Evolutionary conservation across 1,140 invertebrate species (phyloP), one percentile per base, ranked within the genome.

Genomic region (Chlorops oryzae): DNA sequence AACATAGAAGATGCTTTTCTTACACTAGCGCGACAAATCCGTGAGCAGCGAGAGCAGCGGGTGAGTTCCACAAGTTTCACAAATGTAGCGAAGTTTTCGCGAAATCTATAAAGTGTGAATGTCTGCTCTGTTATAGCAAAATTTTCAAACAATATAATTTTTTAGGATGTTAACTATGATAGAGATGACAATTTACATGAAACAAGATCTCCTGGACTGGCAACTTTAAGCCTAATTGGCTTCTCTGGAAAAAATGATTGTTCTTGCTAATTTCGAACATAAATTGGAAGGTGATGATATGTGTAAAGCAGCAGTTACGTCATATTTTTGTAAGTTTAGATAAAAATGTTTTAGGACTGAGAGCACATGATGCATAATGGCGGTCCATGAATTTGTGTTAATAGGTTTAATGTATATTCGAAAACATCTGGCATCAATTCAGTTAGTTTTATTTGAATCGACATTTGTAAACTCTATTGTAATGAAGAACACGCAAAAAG

Each of bases 1-100:
- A 93, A 93, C 65, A 91, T 94, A 53, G 88, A 93, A 62, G 86
- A 90, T 62, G 84, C 86, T 25, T 90, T 90, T 72, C 74, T 92
- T 39, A 88, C 86, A 22, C 73, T 94, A 61, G 86, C 88, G 47
- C 79, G 86, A 65, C 82, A 83, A 77, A 90, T 90, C 72, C 77
- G 86, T 44, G 86, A 90, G 72, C 84, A 87, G 71, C 77, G 85
- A 60, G 83, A 86, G 57, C 78, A 81, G 59, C 78, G 85, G 73
- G 87, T 89, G 76, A 74, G 65, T 58, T 22, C 7, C 5, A 43
- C 2, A n/a, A n/a, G n/a, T n/a, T n/a, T n/a, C n/a, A n/a, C 23
- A 24, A 39, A 17, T 3, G n/a, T 27, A 24, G 37, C 22, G 24
- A 17, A 10, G 5, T 40, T 4, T 40, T 40, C 2, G 24, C 21